Evolutionary conservation across 2,888 invertebrate species (phyloP), one percentile per base, ranked within the genome.

Genomic region (Acanthococcus lagerstroemiae): DNA sequence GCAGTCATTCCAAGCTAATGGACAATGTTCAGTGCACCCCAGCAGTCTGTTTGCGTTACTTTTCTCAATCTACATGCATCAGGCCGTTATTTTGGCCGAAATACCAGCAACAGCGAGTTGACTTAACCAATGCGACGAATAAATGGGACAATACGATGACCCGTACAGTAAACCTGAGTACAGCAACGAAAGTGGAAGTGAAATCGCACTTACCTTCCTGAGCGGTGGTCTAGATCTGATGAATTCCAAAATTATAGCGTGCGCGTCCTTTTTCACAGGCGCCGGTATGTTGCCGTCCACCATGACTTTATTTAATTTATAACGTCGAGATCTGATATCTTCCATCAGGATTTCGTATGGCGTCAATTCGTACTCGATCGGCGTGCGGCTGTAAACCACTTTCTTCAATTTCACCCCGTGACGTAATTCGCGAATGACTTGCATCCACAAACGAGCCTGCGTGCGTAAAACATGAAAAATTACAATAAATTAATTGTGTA

Each of bases 311-410:
- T 89, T 85, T 72, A 95, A 81, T 74, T 88, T 90, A 79, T 92
- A 95, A 75, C 93, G 78, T 75, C 90, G 84, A 68, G 90, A 86
- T 72, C 94, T 81, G 74, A 96, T 95, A 75, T 96, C 95, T 76
- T 95, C 92, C 89, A 96, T 92, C 66, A 96, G 82, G 74, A 94
- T 93, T 79, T 96, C 95, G 75, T 95, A 95, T 15, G 95, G 95
- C 54, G 95, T 96, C 72, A 95, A 78, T 77, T 94, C 94, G 77
- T 87, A 95, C 77, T 95, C 94, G 68, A 90, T 86, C 7, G 88
- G 88, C 12, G 87, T 83, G 73, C 86, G 80, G 69, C 86, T 84
- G 75, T 82, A 83, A 75, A 85, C 84, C 26, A 89, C 86, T 78
- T 95, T 95, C 80, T 94, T 95, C 76, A 96, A 80, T 76, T 93